phyloP scores from a whole-genome alignment of 2,113 vertebrate genomes.

The Lamprologus lemairii region DNA sequence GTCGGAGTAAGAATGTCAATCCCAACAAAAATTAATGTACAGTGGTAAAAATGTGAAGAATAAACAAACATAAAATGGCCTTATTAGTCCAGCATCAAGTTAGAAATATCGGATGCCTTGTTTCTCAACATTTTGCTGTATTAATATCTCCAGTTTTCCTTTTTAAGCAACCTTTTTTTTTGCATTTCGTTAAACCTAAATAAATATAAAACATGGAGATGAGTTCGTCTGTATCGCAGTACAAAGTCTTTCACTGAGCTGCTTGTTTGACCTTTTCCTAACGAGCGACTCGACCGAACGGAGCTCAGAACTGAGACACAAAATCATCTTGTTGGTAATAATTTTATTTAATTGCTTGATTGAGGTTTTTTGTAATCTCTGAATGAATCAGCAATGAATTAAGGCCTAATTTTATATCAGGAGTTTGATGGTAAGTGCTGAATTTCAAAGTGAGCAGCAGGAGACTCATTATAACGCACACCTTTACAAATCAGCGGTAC shows the following conservation, averaged over 20 bases:
- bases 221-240: background rate
- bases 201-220: background rate
- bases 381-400: background rate
- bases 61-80: background rate
- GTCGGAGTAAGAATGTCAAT: background rate
- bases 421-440: background rate
- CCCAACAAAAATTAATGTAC: background rate
- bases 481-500: background rate
- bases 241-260: background rate
- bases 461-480: background rate
- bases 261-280: background rate
- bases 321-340: background rate
- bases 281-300: background rate
- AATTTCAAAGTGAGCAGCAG: background rate
- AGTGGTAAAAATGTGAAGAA: background rate
- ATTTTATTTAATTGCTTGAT: background rate
- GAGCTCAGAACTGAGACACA: background rate
- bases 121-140: background rate
- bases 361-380: background rate
- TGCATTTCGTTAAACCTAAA: background rate
- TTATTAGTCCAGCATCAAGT: background rate
- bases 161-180: background rate
- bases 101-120: background rate
- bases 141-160: background rate
- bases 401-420: background rate